A percentile compares a stretch with the other conserved stretches of the same genome.
These are phyloP conservation scores for Sebastes kiyomatsui DNA, from an alignment of 2,797 vertebrate species.

Conservation along the genomic window DNA sequence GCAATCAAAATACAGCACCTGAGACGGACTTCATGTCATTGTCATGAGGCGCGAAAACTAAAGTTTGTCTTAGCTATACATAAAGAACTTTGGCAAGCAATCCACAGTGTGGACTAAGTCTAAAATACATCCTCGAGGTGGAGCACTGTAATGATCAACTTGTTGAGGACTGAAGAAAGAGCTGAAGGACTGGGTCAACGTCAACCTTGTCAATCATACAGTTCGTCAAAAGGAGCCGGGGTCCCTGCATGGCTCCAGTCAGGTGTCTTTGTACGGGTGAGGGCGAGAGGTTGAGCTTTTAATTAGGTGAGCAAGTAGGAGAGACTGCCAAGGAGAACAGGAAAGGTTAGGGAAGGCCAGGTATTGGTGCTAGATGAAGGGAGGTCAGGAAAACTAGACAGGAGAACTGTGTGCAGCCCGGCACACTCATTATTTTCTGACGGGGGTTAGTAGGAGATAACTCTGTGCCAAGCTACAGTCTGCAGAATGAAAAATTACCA, in stretches of 20 bases:
- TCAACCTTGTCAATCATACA: constrained; percentile 58
- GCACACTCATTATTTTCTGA: constrained; percentile 72
- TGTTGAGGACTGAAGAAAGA: constrained; percentile 13
- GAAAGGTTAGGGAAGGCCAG: constrained; percentile 63
- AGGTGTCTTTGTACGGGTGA: constrained; percentile 38
- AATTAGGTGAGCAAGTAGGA: constrained; percentile 71
- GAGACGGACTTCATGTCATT: not conserved
- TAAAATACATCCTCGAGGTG: constrained; percentile 27
- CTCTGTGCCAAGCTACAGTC: constrained; percentile 40
- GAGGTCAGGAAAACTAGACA: constrained; percentile 60
- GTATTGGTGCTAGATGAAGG: constrained; percentile 53
- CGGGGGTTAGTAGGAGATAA: constrained; percentile 53
- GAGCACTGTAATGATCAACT: constrained; percentile 22
- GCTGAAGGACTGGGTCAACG: constrained; percentile 19
- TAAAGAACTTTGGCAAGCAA: not conserved
- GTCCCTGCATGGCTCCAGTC: constrained; percentile 28
- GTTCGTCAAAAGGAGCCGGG: constrained; percentile 29
- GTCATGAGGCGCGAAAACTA: not conserved
- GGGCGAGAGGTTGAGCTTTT: constrained; percentile 74
- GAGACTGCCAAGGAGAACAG: constrained; percentile 71
- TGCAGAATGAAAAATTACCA: constrained; percentile 45
- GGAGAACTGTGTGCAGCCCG: constrained; percentile 45
- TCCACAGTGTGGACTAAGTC: not conserved
- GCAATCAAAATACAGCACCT: constrained; percentile 12
- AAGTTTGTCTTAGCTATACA: not conserved